phyloP scores from a whole-genome alignment of 2,888 invertebrate species.

The Spilarctia lutea region DNA sequence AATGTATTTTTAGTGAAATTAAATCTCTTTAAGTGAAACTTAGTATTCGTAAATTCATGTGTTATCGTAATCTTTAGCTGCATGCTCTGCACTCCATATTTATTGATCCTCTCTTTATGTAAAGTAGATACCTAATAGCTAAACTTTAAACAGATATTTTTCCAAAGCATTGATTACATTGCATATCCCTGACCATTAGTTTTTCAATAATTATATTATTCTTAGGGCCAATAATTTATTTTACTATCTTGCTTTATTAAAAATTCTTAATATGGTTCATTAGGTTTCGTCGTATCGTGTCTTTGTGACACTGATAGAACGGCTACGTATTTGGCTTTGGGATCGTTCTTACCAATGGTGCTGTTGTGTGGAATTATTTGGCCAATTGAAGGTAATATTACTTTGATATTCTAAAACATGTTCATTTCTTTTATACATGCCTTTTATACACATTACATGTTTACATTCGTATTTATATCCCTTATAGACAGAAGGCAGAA shows the following conservation, averaged over 20 bases:
- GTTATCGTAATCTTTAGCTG: no score
- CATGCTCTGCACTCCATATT: no score
- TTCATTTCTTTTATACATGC: background rate
- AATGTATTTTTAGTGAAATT: background rate
- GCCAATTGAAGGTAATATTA: constrained; percentile 92
- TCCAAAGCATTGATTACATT: background rate
- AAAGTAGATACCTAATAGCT: background rate
- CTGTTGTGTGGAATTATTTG: constrained; percentile 96
- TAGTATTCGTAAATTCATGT: background rate
- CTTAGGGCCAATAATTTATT: background rate
- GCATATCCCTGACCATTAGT: background rate
- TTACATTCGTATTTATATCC: no score
- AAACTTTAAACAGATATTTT: background rate
- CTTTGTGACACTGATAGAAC: constrained; percentile 93
- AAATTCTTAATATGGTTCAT: constrained; percentile 9
- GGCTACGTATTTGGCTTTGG: constrained; percentile 94
- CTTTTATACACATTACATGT: background rate
- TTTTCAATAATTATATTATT: background rate
- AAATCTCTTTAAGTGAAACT: background rate
- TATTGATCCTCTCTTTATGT: no score
- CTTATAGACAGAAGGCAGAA: no score
- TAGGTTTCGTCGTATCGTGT: constrained; percentile 94
- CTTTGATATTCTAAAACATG: background rate
- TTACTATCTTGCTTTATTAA: background rate
- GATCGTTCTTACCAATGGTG: constrained; percentile 94